phyloP scores from a whole-genome alignment of 2,888 invertebrate genomes.

The Trachelus troglodyta region DNA sequence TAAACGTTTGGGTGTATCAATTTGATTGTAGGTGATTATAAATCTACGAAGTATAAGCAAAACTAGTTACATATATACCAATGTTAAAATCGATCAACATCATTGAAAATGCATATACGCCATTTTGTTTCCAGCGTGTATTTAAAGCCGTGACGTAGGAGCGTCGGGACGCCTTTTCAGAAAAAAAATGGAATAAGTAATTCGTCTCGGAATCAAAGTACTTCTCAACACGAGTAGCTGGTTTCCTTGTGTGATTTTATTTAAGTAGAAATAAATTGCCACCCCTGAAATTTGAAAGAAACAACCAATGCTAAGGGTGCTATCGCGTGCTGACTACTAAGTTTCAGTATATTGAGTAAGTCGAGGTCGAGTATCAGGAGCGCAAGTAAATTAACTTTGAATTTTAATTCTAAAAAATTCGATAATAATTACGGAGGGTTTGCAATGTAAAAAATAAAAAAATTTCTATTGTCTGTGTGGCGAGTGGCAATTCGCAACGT shows the following conservation, averaged over 20 bases:
- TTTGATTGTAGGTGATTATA: background rate
- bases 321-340: background rate
- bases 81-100: background rate
- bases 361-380: background rate
- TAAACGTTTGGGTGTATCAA: background rate
- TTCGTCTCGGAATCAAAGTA: background rate
- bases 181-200: background rate
- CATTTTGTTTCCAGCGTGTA: background rate
- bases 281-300: background rate
- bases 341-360: background rate
- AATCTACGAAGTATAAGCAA: background rate
- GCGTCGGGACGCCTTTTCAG: background rate
- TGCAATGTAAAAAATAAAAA: background rate
- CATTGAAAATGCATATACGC: background rate
- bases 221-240: background rate
- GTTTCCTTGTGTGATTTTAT: background rate
- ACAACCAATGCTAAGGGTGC: background rate
- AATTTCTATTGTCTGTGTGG: background rate
- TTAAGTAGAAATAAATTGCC: conserved; percentile 1
- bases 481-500: background rate
- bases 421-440: background rate
- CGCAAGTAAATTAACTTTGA: background rate
- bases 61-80: background rate
- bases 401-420: background rate
- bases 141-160: background rate